Base-by-base conservation (phyloP, 2,888 invertebrate genomes). In the Acrobasis repandana region DNA sequence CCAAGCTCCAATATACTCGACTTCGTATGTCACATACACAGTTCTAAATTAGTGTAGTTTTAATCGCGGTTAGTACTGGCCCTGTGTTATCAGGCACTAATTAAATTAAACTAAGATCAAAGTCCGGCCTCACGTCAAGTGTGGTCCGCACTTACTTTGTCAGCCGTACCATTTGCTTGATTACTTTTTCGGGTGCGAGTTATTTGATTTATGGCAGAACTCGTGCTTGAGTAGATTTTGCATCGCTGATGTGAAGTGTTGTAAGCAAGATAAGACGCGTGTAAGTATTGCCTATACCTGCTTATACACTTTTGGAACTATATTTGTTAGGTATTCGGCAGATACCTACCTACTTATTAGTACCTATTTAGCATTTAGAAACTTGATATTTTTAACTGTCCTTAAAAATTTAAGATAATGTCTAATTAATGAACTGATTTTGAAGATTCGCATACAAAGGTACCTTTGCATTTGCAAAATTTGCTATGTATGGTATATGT, bases 101-200 rank as follows among this genome's bases (percentile, higher is more conserved):
- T 72, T 73, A 67, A 68, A 72, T 71, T 69, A 68, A 66, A 62
- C 63, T 62, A 63, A 68, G 66, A 69, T 70, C 69, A 68, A 69
- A 69, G 70, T 61, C 49, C 57, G 58, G 36, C 54, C 50, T 36
- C 59, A 50, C 52, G 57, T 58, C 62, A 54, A 47, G 46, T 60
- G 47, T 16, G 47, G 57, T 47, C 59, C 34, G 49, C 60, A 43
- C 56, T 48, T 18, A 58, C 61, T 65, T 63, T 63, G 61, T 66
- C 47, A 52, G 48, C 52, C 56, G 48, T 46, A 51, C 62, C 67
- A 66, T 68, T 69, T 67, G 61, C 62, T 62, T 62, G 63, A 70
- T 71, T 66, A 64, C 61, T 57, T 63, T 61, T 61, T 52, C 60
- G 64, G 57, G 36, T 28, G 51, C 33, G 58, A 62, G 43, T 47